Base-by-base conservation (phyloP, 1,140 invertebrate genomes). In the Gerris buenoi region DNA sequence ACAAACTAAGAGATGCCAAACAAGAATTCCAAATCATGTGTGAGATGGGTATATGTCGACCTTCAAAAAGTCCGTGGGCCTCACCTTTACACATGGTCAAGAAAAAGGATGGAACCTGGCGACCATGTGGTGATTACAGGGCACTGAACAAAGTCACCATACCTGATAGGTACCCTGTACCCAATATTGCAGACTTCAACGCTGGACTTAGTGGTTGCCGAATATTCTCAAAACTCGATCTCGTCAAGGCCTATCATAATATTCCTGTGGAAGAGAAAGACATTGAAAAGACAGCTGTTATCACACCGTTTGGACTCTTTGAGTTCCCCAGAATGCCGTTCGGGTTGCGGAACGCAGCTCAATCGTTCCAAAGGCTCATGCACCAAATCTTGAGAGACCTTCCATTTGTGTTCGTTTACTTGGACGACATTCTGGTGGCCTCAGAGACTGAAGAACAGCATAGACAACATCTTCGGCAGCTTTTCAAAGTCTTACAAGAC, bases 281-380 rank as follows among this genome's bases (percentile, higher is more conserved):
- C 62, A 71, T 77, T 5, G 33, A 27, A 5, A 67, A 67, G 23
- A 69, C 65, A 15, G 61, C 65, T 2, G 59, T 64, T 15, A 46
- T 27, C 14, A 63, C 60, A 18, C 61, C 46, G 0, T 78, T 68
- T 59, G 67, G 68, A 1, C 23, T 67, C 0, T 67, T 61, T 28
- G 65, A 69, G 26, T 69, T 66, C 46, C 58, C 29, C 2, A n/a
- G 3, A n/a, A 70, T 70, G 69, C 22, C 64, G 1, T 70, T 79
- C 65, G 76, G 76, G 2, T 67, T 80, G 0, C 67, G 73, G 0
- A 78, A 79, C 68, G 74, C 75, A 2, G 74, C 69, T 0, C 74
- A 78, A 67, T 75, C 74, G 0, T 84, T 82, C 69, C 78, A 82
- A 71, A 66, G 81, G 15, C 76, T 78, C 15, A 81, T 84, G 63